Evolutionary conservation across 2,797 vertebrate genomes (phyloP).

Genomic region (Furcifer pardalis): DNA sequence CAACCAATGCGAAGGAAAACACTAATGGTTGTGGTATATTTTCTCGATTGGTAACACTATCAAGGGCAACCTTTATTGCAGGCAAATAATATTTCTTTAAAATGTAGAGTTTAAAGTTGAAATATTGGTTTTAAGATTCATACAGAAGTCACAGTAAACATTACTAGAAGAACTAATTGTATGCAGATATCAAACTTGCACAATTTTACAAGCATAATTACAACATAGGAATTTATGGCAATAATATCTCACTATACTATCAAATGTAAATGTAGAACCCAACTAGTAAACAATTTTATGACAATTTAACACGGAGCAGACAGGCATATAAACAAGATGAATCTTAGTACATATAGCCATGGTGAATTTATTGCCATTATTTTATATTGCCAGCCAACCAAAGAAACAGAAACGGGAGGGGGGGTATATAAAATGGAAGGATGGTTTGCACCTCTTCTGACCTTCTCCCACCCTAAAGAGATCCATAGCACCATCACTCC

Average conservation of each 20-base stretch:
- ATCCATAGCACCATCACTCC: slow-evolving; percentile 47
- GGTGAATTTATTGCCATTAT: slow-evolving; percentile 35
- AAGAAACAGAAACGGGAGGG: neutral
- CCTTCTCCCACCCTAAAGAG: slow-evolving; percentile 16
- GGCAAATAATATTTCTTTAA: slow-evolving; percentile 27
- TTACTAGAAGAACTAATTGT: rapidly evolving
- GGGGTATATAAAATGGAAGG: slow-evolving; percentile 34
- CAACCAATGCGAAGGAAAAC: neutral
- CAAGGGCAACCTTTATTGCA: neutral
- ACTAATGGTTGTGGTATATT: neutral
- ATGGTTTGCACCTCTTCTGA: slow-evolving; percentile 36
- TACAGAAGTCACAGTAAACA: slow-evolving; percentile 22
- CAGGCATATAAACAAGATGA: slow-evolving; percentile 39
- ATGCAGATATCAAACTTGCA: slow-evolving; percentile 7
- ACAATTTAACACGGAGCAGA: slow-evolving; percentile 32
- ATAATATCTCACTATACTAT: slow-evolving; percentile 30
- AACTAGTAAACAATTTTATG: slow-evolving; percentile 43
- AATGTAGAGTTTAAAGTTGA: slow-evolving; percentile 12
- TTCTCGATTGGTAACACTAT: neutral
- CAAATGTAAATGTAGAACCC: slow-evolving; percentile 42
- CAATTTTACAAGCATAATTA: slow-evolving; percentile 44
- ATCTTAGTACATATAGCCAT: slow-evolving; percentile 23
- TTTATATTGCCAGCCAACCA: slow-evolving; percentile 26
- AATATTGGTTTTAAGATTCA: neutral
- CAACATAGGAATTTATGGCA: slow-evolving; percentile 28